phyloP scores from a whole-genome alignment of 2,113 vertebrate species.

The Ceyx melanurus region DNA sequence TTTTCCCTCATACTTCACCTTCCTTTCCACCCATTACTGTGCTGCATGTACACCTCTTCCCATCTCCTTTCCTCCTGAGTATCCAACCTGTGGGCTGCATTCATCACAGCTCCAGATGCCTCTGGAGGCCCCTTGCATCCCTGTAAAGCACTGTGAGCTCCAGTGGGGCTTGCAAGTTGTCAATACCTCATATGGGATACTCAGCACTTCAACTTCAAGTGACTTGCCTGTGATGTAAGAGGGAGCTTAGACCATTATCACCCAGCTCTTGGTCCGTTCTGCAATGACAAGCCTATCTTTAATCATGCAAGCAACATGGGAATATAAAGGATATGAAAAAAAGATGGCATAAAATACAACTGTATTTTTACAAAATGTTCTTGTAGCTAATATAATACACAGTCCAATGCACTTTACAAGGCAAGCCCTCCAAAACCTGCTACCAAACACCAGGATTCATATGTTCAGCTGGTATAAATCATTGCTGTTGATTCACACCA shows the following conservation, averaged over 20 bases:
- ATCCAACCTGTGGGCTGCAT: not conserved
- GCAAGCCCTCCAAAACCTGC: not conserved
- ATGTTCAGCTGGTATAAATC: slow-evolving; percentile 33
- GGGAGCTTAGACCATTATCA: not conserved
- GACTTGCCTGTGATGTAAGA: not conserved
- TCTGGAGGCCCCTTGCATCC: not conserved
- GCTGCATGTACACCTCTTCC: not conserved
- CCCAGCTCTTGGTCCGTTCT: not conserved
- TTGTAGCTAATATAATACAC: slow-evolving; percentile 7
- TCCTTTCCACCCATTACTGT: not conserved
- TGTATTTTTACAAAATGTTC: not conserved
- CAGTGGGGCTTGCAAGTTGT: not conserved
- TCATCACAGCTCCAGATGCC: not conserved
- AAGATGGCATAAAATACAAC: not conserved
- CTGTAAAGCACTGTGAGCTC: not conserved
- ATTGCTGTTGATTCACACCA: slow-evolving; percentile 44
- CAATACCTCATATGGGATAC: not conserved
- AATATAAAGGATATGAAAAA: not conserved
- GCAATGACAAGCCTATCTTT: not conserved
- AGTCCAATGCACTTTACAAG: slow-evolving; percentile 29
- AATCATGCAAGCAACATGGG: not conserved
- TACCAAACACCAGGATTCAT: not conserved
- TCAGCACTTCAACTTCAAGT: slow-evolving; percentile 3
- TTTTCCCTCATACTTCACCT: not conserved
- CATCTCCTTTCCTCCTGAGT: not conserved